Conservation (phyloP, 1,140 invertebrate species). For the Aplysia californica region DNA sequence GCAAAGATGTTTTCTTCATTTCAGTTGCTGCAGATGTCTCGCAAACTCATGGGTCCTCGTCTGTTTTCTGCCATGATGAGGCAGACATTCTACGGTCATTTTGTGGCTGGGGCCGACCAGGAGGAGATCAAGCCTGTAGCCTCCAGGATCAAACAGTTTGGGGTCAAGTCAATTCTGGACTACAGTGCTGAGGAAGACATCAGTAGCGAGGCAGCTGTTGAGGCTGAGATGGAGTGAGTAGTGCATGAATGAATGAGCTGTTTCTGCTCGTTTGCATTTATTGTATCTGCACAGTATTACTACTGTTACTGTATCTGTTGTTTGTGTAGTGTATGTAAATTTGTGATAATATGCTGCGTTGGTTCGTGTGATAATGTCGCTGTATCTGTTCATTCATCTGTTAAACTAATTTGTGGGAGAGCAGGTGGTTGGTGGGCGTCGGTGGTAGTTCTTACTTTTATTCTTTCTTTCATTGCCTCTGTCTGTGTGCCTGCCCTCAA, state of each 20-base stretch:
- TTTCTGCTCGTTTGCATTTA: too few species aligned
- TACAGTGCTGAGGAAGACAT: slow-evolving; percentile 99
- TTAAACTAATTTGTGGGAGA: not conserved
- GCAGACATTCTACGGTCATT: slow-evolving; percentile 97
- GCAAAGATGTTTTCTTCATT: not conserved
- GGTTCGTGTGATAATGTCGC: too few species aligned
- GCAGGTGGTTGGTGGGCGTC: not conserved
- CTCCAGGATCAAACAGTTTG: slow-evolving; percentile 85
- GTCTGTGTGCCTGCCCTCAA: too few species aligned
- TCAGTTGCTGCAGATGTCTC: slow-evolving; percentile 89
- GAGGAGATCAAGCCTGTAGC: slow-evolving; percentile 75
- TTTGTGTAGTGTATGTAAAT: too few species aligned
- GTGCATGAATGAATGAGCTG: too few species aligned
- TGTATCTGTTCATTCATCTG: too few species aligned
- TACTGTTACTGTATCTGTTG: too few species aligned
- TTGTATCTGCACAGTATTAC: too few species aligned
- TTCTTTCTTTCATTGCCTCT: too few species aligned
- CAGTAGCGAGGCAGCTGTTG: slow-evolving; percentile 80
- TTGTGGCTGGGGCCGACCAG: slow-evolving; percentile 76
- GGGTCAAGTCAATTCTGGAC: slow-evolving; percentile 98
- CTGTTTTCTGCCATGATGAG: slow-evolving; percentile 93
- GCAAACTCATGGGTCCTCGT: slow-evolving; percentile 83
- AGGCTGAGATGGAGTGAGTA: slow-evolving; percentile 90
- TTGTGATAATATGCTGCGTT: too few species aligned
- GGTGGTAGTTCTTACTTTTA: too few species aligned